Conservation (phyloP, 2,888 invertebrate species). For the Clusia tigrina region DNA sequence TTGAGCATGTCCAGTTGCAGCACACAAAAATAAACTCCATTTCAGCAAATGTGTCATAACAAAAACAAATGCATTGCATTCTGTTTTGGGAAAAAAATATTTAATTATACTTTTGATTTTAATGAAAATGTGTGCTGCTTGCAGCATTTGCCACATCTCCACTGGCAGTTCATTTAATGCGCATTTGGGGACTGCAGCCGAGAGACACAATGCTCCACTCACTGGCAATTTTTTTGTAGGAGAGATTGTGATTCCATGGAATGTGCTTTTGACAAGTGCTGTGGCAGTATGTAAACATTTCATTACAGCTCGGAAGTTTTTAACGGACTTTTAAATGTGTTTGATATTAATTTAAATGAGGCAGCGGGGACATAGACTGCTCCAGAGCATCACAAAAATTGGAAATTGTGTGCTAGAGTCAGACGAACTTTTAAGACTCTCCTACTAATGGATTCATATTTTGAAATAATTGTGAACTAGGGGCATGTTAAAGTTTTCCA, state of each 20-base stretch:
- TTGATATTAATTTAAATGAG: background rate
- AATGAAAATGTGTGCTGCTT: conserved; percentile 39
- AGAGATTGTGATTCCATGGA: background rate
- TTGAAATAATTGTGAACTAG: too few species aligned
- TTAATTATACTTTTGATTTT: conserved; percentile 51
- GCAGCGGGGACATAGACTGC: background rate
- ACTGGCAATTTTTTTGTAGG: background rate
- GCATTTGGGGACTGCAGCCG: conserved; percentile 7
- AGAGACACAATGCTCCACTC: background rate
- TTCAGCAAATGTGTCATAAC: conserved; percentile 27
- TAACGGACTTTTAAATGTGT: background rate
- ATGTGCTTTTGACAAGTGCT: background rate
- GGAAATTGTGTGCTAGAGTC: background rate
- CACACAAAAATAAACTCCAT: background rate
- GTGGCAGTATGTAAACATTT: conserved; percentile 2
- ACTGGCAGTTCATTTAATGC: conserved; percentile 18
- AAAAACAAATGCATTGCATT: conserved; percentile 29
- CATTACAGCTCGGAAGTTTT: background rate
- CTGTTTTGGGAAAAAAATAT: conserved; percentile 34
- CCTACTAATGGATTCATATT: too few species aligned
- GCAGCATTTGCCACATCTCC: background rate
- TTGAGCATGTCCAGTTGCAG: too few species aligned
- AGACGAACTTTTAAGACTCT: too few species aligned
- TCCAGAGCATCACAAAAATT: background rate
- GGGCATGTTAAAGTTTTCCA: too few species aligned